A percentile compares a stretch with the other conserved stretches of the same genome.
Conservation (phyloP, 2,113 vertebrate genomes). For the Peromyscus californicus region DNA sequence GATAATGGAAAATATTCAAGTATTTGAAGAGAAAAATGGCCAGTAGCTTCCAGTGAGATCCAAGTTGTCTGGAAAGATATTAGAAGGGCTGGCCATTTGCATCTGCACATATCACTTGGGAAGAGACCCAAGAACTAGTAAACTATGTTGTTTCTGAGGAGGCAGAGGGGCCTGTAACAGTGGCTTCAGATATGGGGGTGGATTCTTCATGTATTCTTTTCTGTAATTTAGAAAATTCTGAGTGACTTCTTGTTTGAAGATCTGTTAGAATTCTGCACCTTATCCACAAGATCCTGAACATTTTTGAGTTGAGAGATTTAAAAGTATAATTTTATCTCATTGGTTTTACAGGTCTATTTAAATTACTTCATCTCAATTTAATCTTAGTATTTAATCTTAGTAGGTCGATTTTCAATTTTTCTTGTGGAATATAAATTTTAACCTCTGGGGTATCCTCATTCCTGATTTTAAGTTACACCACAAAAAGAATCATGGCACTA, state of each 20-base stretch:
- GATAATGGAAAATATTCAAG: neutral
- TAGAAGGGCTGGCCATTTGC: neutral
- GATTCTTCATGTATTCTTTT: neutral
- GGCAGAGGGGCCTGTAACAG: neutral
- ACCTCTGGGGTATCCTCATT: neutral
- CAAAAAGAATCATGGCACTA: neutral
- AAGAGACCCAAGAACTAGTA: neutral
- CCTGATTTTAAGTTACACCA: neutral
- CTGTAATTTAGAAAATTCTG: neutral
- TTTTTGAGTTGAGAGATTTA: neutral
- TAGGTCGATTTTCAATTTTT: neutral
- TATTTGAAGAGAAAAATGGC: neutral
- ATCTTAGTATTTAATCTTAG: neutral
- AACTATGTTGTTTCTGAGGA: neutral
- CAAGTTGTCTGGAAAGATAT: neutral
- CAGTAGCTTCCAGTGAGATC: neutral
- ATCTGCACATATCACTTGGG: neutral
- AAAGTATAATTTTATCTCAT: neutral
- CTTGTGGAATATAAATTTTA: neutral
- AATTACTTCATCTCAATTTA: neutral
- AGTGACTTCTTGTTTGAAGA: neutral
- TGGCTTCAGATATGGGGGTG: neutral
- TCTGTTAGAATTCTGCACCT: neutral
- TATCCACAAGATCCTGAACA: neutral
- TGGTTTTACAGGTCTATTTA: neutral